Evolutionary conservation across 2,888 invertebrate species (phyloP).

Genomic region (Sturmia bella): DNA sequence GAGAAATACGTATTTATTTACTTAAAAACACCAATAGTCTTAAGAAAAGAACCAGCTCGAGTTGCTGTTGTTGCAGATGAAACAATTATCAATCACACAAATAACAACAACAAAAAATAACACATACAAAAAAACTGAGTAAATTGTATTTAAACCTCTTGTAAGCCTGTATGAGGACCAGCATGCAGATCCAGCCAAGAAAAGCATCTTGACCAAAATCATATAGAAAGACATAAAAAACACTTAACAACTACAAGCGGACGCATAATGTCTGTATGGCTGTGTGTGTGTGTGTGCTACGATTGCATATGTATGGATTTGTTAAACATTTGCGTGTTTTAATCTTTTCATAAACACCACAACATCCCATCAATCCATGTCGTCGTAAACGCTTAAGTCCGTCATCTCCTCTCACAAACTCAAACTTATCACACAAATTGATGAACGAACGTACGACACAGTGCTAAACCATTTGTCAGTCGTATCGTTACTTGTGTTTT

Average conservation of each 20-base stretch:
- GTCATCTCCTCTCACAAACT: conserved; percentile 57
- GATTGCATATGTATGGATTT: conserved; percentile 36
- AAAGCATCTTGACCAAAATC: conserved; percentile 64
- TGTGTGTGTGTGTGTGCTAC: not conserved
- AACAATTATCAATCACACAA: conserved; percentile 59
- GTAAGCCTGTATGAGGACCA: conserved; percentile 3
- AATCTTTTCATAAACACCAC: conserved; percentile 68
- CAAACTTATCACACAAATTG: conserved; percentile 57
- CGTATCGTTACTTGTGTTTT: conserved; percentile 54
- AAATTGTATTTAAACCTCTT: conserved; percentile 16
- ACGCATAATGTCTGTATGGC: conserved; percentile 13
- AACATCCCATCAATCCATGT: conserved; percentile 67
- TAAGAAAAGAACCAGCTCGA: conserved; percentile 16
- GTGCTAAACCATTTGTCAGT: conserved; percentile 71
- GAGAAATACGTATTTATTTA: conserved; percentile 56
- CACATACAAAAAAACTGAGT: not conserved
- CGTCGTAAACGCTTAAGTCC: conserved; percentile 67
- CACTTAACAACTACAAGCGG: conserved; percentile 57
- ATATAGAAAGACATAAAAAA: conserved; percentile 24
- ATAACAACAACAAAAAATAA: conserved; percentile 17
- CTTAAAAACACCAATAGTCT: conserved; percentile 54
- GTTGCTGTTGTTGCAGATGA: conserved; percentile 16
- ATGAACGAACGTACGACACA: conserved; percentile 58
- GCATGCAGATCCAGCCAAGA: conserved; percentile 33
- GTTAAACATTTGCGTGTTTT: conserved; percentile 69